Evolutionary conservation across 2,113 vertebrate species (phyloP), one percentile per base, ranked within the genome.

Genomic region (Hystrix brachyura): DNA sequence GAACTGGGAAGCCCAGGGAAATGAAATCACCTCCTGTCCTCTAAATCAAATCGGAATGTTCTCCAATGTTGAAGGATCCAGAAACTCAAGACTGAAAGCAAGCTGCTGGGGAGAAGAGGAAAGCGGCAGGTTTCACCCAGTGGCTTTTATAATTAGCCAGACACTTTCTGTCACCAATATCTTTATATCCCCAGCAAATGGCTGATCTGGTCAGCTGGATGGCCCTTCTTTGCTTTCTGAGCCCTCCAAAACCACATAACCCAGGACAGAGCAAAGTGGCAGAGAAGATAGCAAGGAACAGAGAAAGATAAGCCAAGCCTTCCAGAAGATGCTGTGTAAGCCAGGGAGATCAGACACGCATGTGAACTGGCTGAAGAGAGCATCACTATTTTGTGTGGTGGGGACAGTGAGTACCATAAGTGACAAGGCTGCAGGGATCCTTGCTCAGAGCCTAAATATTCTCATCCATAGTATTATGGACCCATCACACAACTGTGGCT

Each of bases 381-480:
- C 0, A 4, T 29, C 13, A 0, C 55, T n/a, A 25, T 10, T 0
- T 57, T 13, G 7, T 32, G 18, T 23, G 3, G 17, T 3, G 23
- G 23, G 55, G 59, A 51, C 43, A 1, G 3, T 2, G 18, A 0
- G 0, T 23, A 32, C 64, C 14, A n/a, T 38, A 7, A 27, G 13
- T 0, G 12, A 43, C 3, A 32, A 59, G 23, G 12, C 2, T 2
- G 0, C 48, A 12, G 69, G 46, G 23, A 69, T 43, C 69, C 90
- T 89, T n/a, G 38, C 55, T 64, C 27, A 7, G 7, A 59, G 69
- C 17, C 76, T 96, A 65, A 13, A 2, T 90, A 55, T 57, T 43
- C 80, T 81, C 80, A 86, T 91, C 95, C 48, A 2, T 29, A 60
- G 93, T 90, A 81, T 60, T 91, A 87, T 96, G 84, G 43, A 3